phyloP scores from a whole-genome alignment of 1,140 invertebrate species.

The Drosophila nannoptera region DNA sequence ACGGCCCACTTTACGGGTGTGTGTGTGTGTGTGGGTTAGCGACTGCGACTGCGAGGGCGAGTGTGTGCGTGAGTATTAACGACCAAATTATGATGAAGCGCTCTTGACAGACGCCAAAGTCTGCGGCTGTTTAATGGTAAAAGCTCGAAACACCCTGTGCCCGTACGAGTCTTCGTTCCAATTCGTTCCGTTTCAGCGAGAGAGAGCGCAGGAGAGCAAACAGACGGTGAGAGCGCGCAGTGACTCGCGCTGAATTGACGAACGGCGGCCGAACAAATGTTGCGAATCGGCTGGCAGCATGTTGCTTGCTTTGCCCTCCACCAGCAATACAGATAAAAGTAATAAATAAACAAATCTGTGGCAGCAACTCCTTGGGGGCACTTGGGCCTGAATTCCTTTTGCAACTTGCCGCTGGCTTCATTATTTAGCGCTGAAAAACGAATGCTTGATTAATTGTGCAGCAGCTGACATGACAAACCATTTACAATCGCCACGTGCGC shows the following conservation, averaged over 20 bases:
- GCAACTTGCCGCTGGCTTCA: slow-evolving; percentile 14
- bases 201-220: not conserved
- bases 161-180: slow-evolving; percentile 9
- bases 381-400: slow-evolving; percentile 18
- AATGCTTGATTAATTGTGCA: slow-evolving; percentile 75
- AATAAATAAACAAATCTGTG: slow-evolving; percentile 10
- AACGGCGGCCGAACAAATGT: slow-evolving; percentile 4
- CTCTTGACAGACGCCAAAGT: slow-evolving; percentile 57
- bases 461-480: slow-evolving; percentile 70
- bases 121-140: slow-evolving; percentile 41
- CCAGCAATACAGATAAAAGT: slow-evolving; percentile 2
- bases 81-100: slow-evolving; percentile 71
- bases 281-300: slow-evolving; percentile 31
- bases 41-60: not conserved
- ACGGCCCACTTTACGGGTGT: slow-evolving; percentile 1
- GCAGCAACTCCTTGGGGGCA: slow-evolving; percentile 33
- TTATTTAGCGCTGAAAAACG: slow-evolving; percentile 56
- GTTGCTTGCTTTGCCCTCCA: not conserved
- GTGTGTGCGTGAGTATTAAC: slow-evolving; percentile 51
- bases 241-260: slow-evolving; percentile 24
- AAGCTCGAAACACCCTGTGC: slow-evolving; percentile 48
- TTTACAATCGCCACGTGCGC: slow-evolving; percentile 75
- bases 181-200: slow-evolving; percentile 59
- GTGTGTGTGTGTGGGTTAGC: not conserved
- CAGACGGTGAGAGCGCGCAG: slow-evolving; percentile 10